Evolutionary conservation across 2,888 invertebrate genomes (phyloP).

Genomic region (Phyllotreta cruciferae): DNA sequence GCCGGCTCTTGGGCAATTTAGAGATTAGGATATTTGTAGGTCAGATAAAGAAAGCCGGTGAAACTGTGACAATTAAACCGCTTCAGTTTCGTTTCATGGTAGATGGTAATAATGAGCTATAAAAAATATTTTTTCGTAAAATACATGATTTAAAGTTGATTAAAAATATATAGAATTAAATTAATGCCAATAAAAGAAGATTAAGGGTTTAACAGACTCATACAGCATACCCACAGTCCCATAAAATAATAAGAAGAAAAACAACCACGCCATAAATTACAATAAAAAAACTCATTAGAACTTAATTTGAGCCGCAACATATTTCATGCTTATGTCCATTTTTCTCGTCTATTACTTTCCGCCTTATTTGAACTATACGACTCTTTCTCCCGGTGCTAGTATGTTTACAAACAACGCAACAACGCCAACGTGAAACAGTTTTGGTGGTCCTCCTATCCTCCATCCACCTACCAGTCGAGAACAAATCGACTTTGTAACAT

Average conservation of each 20-base stretch:
- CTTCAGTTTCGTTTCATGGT: too few relatives aligned
- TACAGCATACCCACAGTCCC: slow-evolving; percentile 1
- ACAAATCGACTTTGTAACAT: slow-evolving; percentile 13
- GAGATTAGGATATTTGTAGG: slow-evolving; percentile 27
- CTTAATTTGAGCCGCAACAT: slow-evolving; percentile 8
- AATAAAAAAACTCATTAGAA: slow-evolving; percentile 15
- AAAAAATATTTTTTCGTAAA: too few relatives aligned
- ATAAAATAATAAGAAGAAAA: background rate
- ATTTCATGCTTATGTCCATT: slow-evolving; percentile 9
- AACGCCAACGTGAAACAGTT: slow-evolving; percentile 28
- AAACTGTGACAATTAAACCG: slow-evolving; percentile 5
- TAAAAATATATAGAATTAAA: too few relatives aligned
- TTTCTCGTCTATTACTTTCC: slow-evolving; percentile 18
- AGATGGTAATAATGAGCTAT: too few relatives aligned
- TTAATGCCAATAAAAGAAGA: too few relatives aligned
- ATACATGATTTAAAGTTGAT: too few relatives aligned
- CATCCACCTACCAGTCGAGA: slow-evolving; percentile 24
- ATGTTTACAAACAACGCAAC: background rate
- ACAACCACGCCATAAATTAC: slow-evolving; percentile 5
- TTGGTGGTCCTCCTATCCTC: slow-evolving; percentile 25
- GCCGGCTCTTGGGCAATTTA: slow-evolving; percentile 28
- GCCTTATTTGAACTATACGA: slow-evolving; percentile 18
- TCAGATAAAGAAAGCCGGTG: slow-evolving; percentile 24
- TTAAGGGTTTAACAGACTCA: too few relatives aligned
- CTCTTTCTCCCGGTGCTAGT: background rate